phyloP scores from a whole-genome alignment of 1,140 invertebrate genomes.

The Lanistes nyassanus region DNA sequence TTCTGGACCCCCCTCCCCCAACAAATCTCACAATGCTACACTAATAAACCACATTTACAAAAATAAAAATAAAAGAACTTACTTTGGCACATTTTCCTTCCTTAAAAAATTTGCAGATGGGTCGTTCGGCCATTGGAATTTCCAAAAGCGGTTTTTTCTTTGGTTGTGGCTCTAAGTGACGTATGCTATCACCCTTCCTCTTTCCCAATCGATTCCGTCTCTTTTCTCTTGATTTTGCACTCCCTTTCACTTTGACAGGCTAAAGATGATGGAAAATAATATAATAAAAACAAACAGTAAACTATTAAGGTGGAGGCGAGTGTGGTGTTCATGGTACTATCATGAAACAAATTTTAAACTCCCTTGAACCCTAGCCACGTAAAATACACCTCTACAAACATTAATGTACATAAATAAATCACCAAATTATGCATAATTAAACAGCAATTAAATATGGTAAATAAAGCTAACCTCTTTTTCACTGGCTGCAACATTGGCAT shows the following conservation, averaged over 20 bases:
- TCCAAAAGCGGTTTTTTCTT: constrained; percentile 57
- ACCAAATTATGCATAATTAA: background rate
- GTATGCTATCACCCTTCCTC: constrained; percentile 3
- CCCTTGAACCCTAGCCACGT: no score
- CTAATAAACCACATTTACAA: background rate
- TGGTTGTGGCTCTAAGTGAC: constrained; percentile 25
- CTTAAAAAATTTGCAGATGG: constrained; percentile 81
- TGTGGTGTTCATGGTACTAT: background rate
- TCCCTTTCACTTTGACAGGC: constrained; percentile 15
- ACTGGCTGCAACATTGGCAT: constrained; percentile 49
- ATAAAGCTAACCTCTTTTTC: constrained; percentile 50
- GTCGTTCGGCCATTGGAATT: constrained; percentile 53
- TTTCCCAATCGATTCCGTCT: background rate
- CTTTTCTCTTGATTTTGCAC: constrained; percentile 27
- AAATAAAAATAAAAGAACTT: constrained; percentile 24
- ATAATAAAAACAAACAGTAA: no score
- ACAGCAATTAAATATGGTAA: background rate
- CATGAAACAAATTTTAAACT: background rate
- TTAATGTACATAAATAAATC: background rate
- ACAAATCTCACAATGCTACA: background rate
- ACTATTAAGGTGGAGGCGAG: background rate
- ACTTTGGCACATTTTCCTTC: constrained; percentile 88
- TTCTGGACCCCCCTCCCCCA: no score
- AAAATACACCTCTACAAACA: no score
- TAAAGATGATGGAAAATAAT: no score